A percentile compares a stretch with the other conserved stretches of the same genome.
Conservation (phyloP, 2,888 invertebrate species). For the Drosophila conformis region DNA sequence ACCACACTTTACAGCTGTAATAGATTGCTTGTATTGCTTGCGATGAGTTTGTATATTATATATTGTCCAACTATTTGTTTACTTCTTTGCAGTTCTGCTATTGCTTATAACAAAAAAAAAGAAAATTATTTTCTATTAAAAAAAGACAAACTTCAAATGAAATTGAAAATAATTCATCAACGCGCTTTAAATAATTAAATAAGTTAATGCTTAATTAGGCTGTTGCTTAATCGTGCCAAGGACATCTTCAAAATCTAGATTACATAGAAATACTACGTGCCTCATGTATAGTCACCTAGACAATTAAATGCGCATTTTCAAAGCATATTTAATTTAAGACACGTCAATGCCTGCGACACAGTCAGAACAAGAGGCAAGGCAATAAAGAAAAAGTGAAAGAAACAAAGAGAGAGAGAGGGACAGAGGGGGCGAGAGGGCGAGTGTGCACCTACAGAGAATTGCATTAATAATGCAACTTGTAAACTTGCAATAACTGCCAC, state of each 20-base stretch:
- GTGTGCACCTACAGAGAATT: not conserved
- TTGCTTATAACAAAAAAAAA: not conserved
- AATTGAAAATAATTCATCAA: not conserved
- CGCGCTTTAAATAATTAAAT: not conserved
- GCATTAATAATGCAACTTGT: conserved; percentile 43
- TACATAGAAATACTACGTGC: not conserved
- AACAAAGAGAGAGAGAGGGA: not conserved
- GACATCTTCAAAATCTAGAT: not conserved
- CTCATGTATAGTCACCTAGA: conserved; percentile 8
- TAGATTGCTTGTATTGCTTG: not conserved
- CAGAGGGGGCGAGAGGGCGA: fast-evolving
- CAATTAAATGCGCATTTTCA: conserved; percentile 34
- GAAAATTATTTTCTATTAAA: not conserved
- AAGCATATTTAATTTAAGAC: conserved; percentile 39
- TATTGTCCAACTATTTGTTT: not conserved
- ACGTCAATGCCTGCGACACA: conserved; percentile 39
- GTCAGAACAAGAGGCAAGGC: not conserved
- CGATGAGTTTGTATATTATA: not conserved
- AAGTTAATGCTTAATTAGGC: not conserved
- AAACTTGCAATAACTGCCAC: conserved; percentile 27
- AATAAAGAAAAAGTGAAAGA: not conserved
- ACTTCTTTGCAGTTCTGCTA: not conserved
- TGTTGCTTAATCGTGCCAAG: not conserved
- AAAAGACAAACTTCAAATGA: not conserved
- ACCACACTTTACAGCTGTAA: not conserved